Conservation (phyloP, 2,888 invertebrate species). For the Ormyrus nitidulus region DNA sequence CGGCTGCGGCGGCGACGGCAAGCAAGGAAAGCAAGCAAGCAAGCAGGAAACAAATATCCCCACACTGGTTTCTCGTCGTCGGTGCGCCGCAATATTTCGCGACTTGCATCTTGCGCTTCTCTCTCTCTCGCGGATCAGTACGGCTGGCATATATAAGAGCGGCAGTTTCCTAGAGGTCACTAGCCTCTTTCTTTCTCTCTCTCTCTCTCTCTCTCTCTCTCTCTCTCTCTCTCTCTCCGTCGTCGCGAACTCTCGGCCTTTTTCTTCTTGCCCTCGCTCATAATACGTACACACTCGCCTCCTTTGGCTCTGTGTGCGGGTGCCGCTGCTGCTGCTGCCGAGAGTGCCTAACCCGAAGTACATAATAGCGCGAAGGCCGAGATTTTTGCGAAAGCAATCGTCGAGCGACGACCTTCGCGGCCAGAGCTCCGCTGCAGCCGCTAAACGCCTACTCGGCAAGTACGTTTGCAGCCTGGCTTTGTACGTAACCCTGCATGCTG, state of each 20-base stretch:
- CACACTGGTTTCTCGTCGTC: background rate
- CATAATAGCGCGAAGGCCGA: slow-evolving; percentile 32
- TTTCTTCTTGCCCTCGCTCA: slow-evolving; percentile 4
- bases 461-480: too few relatives aligned
- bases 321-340: background rate
- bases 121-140: slow-evolving; percentile 43
- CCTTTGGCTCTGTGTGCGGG: slow-evolving; percentile 7
- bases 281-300: slow-evolving; percentile 14
- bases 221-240: too few relatives aligned
- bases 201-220: slow-evolving; percentile 25
- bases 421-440: background rate
- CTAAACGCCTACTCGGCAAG: too few relatives aligned
- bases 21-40: too few relatives aligned
- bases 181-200: slow-evolving; percentile 59
- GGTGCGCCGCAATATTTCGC: slow-evolving; percentile 21
- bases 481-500: too few relatives aligned
- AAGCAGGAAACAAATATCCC: slow-evolving; percentile 3
- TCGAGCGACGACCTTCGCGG: background rate
- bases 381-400: slow-evolving; percentile 41
- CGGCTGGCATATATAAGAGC: slow-evolving; percentile 1
- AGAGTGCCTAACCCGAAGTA: too few relatives aligned
- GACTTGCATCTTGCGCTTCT: slow-evolving; percentile 15
- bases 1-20: too few relatives aligned
- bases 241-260: slow-evolving; percentile 21
- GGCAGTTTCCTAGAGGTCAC: slow-evolving; percentile 68